Evolutionary conservation across 2,797 vertebrate genomes (phyloP).

Genomic region (Alouatta caraya): DNA sequence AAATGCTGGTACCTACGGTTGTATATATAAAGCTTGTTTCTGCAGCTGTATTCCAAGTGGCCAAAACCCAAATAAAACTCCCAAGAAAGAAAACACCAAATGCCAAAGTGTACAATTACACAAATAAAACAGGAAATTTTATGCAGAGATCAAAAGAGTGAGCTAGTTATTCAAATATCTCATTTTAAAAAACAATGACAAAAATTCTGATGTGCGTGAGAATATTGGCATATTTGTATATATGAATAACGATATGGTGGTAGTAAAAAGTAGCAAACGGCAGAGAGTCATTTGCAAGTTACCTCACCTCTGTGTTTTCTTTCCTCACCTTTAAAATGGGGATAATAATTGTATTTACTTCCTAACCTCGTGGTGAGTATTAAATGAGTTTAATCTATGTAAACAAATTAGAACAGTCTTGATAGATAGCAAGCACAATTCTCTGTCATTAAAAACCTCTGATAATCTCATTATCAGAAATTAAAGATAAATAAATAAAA

Average conservation of each 20-base stretch:
- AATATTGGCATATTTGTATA: rapidly evolving
- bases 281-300: background rate
- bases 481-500: too few species aligned
- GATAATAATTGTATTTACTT: rapidly evolving
- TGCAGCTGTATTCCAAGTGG: background rate
- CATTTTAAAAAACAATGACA: background rate
- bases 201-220: too few species aligned
- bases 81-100: background rate
- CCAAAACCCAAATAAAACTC: background rate
- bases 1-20: background rate
- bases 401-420: background rate
- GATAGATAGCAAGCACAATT: background rate
- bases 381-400: rapidly evolving
- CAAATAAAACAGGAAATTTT: background rate
- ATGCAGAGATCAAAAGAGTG: background rate
- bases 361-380: too few species aligned
- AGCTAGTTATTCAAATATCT: background rate
- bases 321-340: background rate
- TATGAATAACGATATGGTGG: background rate
- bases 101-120: too few species aligned
- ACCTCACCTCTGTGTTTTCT: background rate
- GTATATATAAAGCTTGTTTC: background rate
- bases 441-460: background rate
- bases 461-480: too few species aligned
- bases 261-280: background rate